A percentile compares a stretch with the other conserved stretches of the same genome.
Conservation (phyloP, 53 echinoderm and acorn worm species). For the Zoroaster sp. region DNA sequence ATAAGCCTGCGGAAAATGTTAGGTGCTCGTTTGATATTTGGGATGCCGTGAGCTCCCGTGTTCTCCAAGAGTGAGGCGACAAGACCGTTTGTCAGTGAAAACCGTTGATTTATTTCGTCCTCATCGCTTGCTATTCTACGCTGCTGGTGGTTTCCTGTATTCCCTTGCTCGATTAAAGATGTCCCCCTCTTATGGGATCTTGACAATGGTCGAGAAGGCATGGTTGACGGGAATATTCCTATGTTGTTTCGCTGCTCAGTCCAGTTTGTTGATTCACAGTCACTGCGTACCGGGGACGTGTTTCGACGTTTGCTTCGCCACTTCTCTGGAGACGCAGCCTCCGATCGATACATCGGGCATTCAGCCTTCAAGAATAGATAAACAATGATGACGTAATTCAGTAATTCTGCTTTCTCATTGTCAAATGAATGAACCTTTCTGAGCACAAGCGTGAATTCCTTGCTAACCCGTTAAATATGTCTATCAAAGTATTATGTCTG, state of each 20-base stretch:
- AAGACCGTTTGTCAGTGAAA: neutral
- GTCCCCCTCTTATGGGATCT: neutral
- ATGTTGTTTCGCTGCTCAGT: neutral
- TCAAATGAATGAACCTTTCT: no score
- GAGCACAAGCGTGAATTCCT: no score
- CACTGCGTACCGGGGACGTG: neutral
- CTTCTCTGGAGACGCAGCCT: conserved; percentile 16
- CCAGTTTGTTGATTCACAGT: neutral
- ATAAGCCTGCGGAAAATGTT: conserved; percentile 30
- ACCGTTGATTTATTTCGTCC: neutral
- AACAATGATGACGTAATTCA: neutral
- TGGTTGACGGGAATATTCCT: neutral
- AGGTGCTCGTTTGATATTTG: conserved; percentile 72
- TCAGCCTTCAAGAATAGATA: neutral
- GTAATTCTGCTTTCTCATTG: no score
- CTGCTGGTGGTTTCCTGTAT: neutral
- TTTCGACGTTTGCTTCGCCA: neutral
- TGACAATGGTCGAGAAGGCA: neutral
- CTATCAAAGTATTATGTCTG: no score
- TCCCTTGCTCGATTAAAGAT: conserved; percentile 8
- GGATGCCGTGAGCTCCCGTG: conserved; percentile 81
- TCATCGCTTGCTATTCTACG: neutral
- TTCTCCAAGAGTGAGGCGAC: conserved; percentile 32
- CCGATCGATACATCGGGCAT: conserved; percentile 32
- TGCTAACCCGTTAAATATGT: no score